These are phyloP conservation scores for Cryptocephalus moraei DNA, from an alignment of 2,888 invertebrate genomes.

Conservation along the genomic window DNA sequence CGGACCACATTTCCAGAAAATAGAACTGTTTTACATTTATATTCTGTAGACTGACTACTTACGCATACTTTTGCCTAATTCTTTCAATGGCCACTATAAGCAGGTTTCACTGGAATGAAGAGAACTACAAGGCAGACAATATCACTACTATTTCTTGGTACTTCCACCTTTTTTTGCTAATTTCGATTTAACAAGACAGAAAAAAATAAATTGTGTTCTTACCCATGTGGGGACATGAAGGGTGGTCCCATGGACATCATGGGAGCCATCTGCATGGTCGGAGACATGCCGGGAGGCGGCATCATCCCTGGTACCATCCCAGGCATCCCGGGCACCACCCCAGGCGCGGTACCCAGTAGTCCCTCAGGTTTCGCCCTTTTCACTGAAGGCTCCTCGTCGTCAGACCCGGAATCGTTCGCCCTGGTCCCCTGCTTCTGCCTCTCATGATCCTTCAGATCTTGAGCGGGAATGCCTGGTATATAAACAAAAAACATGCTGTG, in stretches of 20 bases:
- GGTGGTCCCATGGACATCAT: conserved; percentile 53
- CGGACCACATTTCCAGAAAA: no score
- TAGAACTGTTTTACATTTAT: no score
- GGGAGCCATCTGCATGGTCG: conserved; percentile 50
- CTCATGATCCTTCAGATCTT: conserved; percentile 91
- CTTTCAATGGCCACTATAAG: no score
- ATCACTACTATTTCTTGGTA: no score
- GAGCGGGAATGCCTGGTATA: conserved; percentile 66
- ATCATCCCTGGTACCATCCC: conserved; percentile 58
- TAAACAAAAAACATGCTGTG: conserved; percentile 13
- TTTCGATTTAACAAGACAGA: no score
- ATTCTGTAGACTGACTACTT: no score
- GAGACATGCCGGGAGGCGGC: conserved; percentile 44
- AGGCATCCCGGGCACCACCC: conserved; percentile 47
- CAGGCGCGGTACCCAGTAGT: conserved; percentile 52
- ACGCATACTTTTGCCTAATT: no score
- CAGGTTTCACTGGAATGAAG: no score
- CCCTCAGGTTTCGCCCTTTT: conserved; percentile 66
- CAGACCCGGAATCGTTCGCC: conserved; percentile 49
- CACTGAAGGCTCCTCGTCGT: conserved; percentile 72
- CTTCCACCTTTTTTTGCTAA: no score
- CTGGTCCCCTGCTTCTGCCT: conserved; percentile 59
- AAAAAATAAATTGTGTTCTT: conserved; percentile 15
- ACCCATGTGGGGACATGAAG: conserved; percentile 58
- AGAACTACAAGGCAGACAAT: no score